These are phyloP conservation scores for Aegotheles bennettii DNA, from an alignment of 2,113 vertebrate species.

Conservation along the genomic window DNA sequence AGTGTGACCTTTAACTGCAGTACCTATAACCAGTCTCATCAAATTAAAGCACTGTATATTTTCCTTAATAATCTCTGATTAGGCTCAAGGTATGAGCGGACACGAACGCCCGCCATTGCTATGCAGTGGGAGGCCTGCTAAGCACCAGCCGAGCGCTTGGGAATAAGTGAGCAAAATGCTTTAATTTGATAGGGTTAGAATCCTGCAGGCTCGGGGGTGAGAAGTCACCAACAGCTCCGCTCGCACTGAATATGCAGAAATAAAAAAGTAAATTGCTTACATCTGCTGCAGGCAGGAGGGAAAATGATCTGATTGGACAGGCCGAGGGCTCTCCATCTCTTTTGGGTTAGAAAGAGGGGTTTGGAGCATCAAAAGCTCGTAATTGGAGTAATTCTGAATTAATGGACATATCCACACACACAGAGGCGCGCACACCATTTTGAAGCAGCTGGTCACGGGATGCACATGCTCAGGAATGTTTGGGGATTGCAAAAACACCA, in stretches of 20 bases:
- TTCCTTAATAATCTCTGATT: constrained; percentile 99
- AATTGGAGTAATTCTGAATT: constrained; percentile 99
- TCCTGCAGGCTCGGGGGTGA: constrained; percentile 97
- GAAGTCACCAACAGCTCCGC: constrained; percentile 92
- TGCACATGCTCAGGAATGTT: constrained; percentile 79
- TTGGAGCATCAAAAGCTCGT: constrained; percentile 91
- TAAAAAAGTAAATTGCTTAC: constrained; percentile 99
- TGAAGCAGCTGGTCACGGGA: constrained; percentile 82
- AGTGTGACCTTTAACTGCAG: constrained; percentile 96
- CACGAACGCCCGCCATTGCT: constrained; percentile 95
- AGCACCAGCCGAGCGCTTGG: constrained; percentile 92
- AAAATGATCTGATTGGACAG: constrained; percentile 94
- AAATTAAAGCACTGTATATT: constrained; percentile 99
- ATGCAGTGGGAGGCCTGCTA: constrained; percentile 96
- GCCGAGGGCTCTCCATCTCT: constrained; percentile 89
- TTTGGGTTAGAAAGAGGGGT: constrained; percentile 84
- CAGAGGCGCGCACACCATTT: constrained; percentile 18
- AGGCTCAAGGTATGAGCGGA: constrained; percentile 92
- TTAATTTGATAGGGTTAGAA: constrained; percentile 99
- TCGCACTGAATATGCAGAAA: constrained; percentile 99
- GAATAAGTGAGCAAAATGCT: constrained; percentile 99
- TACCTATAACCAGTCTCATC: constrained; percentile 99
- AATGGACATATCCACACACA: constrained; percentile 73
- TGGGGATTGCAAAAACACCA: constrained; percentile 30
- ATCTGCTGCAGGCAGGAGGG: constrained; percentile 94